A percentile compares a stretch with the other conserved stretches of the same genome.
Conservation (phyloP, 2,113 vertebrate genomes). For the Copsychus sechellarum region DNA sequence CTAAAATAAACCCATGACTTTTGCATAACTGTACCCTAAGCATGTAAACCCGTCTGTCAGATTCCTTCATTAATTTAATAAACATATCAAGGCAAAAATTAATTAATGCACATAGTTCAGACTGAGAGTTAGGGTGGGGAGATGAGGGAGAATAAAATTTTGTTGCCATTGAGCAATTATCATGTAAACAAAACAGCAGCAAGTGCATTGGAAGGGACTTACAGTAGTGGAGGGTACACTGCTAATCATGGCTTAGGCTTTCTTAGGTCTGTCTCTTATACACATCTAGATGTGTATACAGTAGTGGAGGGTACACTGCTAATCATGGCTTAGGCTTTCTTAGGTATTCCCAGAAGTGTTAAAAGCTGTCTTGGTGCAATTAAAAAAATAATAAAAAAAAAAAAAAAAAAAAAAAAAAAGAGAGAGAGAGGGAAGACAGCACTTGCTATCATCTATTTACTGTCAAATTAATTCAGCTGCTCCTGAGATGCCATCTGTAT, state of each 20-base stretch:
- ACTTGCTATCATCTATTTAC: conserved; percentile 82
- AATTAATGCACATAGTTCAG: conserved; percentile 80
- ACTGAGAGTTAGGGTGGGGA: not conserved
- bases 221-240: conserved; percentile 31
- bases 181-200: conserved; percentile 81
- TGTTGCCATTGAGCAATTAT: conserved; percentile 81
- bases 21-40: conserved; percentile 68
- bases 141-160: conserved; percentile 66
- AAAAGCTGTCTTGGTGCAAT: conserved; percentile 83
- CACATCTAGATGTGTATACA: no score
- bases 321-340: conserved; percentile 73
- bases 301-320: conserved; percentile 64
- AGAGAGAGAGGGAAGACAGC: conserved; percentile 54
- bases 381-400: conserved; percentile 75
- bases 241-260: conserved; percentile 77
- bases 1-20: conserved; percentile 63
- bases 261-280: no score
- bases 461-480: conserved; percentile 89
- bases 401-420: not conserved
- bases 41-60: conserved; percentile 77
- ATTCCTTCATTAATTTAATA: conserved; percentile 86
- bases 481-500: conserved; percentile 73
- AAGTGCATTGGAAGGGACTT: conserved; percentile 43
- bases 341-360: conserved; percentile 81
- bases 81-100: conserved; percentile 85